phyloP scores from a whole-genome alignment of 2,888 invertebrate genomes.

The Sphaerophoria taeniata region DNA sequence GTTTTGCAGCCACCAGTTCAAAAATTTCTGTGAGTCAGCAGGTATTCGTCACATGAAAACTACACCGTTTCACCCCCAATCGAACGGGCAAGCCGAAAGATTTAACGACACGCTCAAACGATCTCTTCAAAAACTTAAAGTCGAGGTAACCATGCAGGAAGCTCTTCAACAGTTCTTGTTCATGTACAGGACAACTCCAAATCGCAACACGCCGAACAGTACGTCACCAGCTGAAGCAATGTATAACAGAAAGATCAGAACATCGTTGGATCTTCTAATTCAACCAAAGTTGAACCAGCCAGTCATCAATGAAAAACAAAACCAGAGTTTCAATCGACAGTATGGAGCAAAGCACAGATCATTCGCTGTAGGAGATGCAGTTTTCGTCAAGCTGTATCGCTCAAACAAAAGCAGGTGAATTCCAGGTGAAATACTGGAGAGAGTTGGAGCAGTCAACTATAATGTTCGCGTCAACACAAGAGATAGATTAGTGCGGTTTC shows the following conservation, averaged over 20 bases:
- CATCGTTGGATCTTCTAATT: constrained; percentile 11
- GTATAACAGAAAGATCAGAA: constrained; percentile 7
- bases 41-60: constrained; percentile 28
- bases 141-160: constrained; percentile 11
- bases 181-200: constrained; percentile 12
- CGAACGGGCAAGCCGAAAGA: constrained; percentile 53
- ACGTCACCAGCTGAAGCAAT: not conserved
- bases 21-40: constrained; percentile 26
- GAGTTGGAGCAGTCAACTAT: not conserved
- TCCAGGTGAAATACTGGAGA: not conserved
- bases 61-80: constrained; percentile 45
- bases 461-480: constrained; percentile 1
- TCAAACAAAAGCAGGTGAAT: not conserved
- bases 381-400: not conserved
- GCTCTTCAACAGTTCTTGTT: constrained; percentile 16
- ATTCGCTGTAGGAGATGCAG: not conserved
- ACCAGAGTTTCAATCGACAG: not conserved
- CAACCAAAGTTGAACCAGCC: not conserved
- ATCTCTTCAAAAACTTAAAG: constrained; percentile 12
- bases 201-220: not conserved
- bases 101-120: constrained; percentile 48
- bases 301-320: constrained; percentile 21
- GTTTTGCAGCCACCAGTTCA: constrained; percentile 40
- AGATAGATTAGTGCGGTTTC: not conserved
- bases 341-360: constrained; percentile 5